These are phyloP conservation scores for Nomada hirtipes DNA, from an alignment of 2,888 invertebrate species.

Conservation along the genomic window DNA sequence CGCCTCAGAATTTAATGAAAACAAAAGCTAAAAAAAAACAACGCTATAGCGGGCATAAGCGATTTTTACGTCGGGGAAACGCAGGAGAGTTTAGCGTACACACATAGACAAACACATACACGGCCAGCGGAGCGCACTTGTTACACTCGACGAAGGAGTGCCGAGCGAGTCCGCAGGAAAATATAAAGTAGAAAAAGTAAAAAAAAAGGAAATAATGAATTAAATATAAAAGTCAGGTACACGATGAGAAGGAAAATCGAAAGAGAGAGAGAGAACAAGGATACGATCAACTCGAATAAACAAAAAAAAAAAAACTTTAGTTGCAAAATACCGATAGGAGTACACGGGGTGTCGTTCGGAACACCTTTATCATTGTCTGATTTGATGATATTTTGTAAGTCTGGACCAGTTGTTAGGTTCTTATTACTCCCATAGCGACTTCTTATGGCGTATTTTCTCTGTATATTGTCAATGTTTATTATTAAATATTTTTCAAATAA, in stretches of 20 bases:
- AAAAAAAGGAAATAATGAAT: slow-evolving; percentile 25
- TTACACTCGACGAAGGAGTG: slow-evolving; percentile 2
- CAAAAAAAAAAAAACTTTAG: slow-evolving; percentile 65
- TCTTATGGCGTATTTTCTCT: slow-evolving; percentile 84
- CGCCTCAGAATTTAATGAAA: slow-evolving; percentile 1
- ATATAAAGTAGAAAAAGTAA: slow-evolving; percentile 20
- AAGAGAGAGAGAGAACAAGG: slow-evolving; percentile 43
- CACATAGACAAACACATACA: neutral
- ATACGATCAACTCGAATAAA: slow-evolving; percentile 70
- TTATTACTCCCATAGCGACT: slow-evolving; percentile 83
- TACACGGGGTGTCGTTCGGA: slow-evolving; percentile 73
- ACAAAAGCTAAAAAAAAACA: neutral
- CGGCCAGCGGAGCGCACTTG: neutral
- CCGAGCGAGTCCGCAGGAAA: slow-evolving; percentile 25
- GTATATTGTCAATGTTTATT: slow-evolving; percentile 84
- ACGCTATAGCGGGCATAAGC: slow-evolving; percentile 1
- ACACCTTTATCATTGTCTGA: slow-evolving; percentile 81
- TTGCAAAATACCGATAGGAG: slow-evolving; percentile 77
- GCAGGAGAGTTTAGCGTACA: slow-evolving; percentile 4
- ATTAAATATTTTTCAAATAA: slow-evolving; percentile 84
- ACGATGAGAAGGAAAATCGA: neutral
- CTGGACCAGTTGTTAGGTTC: slow-evolving; percentile 83
- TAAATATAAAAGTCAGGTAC: slow-evolving; percentile 23
- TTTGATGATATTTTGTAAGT: slow-evolving; percentile 83
- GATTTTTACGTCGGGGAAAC: slow-evolving; percentile 3